phyloP scores from a whole-genome alignment of 2,113 vertebrate genomes.

The Merops nubicus region DNA sequence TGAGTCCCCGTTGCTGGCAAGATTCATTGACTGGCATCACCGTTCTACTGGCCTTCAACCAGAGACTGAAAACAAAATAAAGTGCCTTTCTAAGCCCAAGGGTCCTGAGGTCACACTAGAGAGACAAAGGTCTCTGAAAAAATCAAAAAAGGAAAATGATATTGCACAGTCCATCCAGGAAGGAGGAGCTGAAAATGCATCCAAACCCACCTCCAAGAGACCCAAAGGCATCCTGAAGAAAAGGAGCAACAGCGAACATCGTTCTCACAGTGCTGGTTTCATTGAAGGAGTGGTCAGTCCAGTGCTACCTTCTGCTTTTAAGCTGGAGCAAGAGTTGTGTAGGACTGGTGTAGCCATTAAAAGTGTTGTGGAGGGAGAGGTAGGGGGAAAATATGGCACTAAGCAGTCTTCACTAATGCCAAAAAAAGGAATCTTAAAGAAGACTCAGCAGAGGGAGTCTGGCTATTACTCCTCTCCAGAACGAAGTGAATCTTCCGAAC shows the following conservation, averaged over 20 bases:
- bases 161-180: slow-evolving; percentile 78
- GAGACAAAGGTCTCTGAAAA: slow-evolving; percentile 89
- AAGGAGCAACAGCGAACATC: slow-evolving; percentile 86
- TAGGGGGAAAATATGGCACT: slow-evolving; percentile 74
- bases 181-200: slow-evolving; percentile 72
- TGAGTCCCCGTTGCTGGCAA: slow-evolving; percentile 89
- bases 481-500: slow-evolving; percentile 91
- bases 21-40: slow-evolving; percentile 95
- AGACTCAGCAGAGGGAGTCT: slow-evolving; percentile 92
- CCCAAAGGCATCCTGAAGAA: slow-evolving; percentile 97
- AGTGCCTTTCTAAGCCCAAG: slow-evolving; percentile 78
- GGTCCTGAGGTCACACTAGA: slow-evolving; percentile 75
- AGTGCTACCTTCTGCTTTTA: slow-evolving; percentile 73
- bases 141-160: slow-evolving; percentile 94
- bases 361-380: slow-evolving; percentile 71
- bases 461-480: slow-evolving; percentile 99
- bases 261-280: slow-evolving; percentile 84
- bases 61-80: slow-evolving; percentile 76
- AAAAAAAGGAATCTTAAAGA: slow-evolving; percentile 98
- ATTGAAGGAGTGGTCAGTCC: slow-evolving; percentile 78
- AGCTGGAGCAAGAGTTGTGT: slow-evolving; percentile 78
- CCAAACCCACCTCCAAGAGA: slow-evolving; percentile 88
- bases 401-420: slow-evolving; percentile 85
- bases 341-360: slow-evolving; percentile 60
- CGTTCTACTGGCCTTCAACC: slow-evolving; percentile 79